Percentiles rank a stretch among this genome's conserved stretches.
These are phyloP conservation scores for Chunga burmeisteri DNA, from an alignment of 2,113 vertebrate species.

Conservation along the genomic window DNA sequence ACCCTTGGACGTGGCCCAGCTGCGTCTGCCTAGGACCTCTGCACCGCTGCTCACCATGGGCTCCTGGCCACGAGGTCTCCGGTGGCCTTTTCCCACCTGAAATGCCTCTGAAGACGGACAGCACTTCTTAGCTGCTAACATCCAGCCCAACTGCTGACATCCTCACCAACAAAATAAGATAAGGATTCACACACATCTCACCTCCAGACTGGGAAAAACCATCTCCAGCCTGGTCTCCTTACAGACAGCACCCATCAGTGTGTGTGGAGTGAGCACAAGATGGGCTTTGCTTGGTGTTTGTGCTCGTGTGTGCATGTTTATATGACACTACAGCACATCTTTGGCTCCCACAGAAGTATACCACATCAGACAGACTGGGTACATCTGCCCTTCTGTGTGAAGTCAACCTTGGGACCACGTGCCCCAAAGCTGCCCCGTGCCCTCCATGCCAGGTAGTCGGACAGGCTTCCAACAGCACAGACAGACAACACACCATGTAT, in stretches of 20 bases:
- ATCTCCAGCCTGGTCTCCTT: neutral
- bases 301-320: fast-evolving
- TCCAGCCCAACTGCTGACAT: too few relatives aligned
- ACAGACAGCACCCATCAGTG: neutral
- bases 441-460: neutral
- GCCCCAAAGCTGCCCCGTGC: too few relatives aligned
- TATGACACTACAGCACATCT: too few relatives aligned
- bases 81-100: neutral
- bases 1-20: too few relatives aligned
- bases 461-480: neutral
- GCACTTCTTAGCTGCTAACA: neutral
- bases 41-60: neutral
- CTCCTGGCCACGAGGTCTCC: neutral
- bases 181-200: too few relatives aligned
- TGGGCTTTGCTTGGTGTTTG: neutral
- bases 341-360: neutral
- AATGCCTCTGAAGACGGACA: neutral
- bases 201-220: neutral
- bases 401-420: neutral
- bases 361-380: fast-evolving
- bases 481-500: fast-evolving
- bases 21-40: neutral
- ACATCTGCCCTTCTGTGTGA: neutral
- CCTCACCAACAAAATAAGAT: neutral
- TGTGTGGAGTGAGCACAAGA: neutral